A percentile compares a stretch with the other conserved stretches of the same genome.
These are phyloP conservation scores for Polietes domitor DNA, from an alignment of 2,888 invertebrate species.

Conservation along the genomic window DNA sequence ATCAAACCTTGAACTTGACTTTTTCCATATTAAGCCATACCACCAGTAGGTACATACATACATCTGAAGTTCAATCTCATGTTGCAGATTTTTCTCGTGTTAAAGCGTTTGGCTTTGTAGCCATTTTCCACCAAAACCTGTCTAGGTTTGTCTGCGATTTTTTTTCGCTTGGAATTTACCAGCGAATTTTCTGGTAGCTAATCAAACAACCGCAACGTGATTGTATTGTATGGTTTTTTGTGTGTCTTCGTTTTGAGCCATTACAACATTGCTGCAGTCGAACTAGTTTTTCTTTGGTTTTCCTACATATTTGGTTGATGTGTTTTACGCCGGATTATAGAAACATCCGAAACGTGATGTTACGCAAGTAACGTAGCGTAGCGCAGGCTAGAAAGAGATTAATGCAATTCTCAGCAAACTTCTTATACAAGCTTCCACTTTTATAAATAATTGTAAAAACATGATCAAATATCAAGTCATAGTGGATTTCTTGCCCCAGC, in stretches of 20 bases:
- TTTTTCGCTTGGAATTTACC: neutral
- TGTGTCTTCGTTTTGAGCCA: neutral
- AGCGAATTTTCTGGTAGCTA: constrained; percentile 18
- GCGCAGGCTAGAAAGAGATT: too few species aligned
- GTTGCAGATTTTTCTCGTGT: neutral
- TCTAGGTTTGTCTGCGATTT: neutral
- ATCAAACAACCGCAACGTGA: neutral
- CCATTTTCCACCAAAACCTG: neutral
- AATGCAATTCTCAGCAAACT: too few species aligned
- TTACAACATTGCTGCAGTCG: constrained; percentile 4
- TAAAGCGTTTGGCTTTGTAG: neutral
- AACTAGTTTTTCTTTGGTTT: constrained; percentile 17
- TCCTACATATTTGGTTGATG: neutral
- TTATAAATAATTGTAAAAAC: too few species aligned
- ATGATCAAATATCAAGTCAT: too few species aligned
- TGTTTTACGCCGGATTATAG: neutral
- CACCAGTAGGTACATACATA: neutral
- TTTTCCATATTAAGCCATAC: constrained; percentile 1
- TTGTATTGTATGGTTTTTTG: neutral
- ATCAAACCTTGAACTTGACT: constrained; percentile 64
- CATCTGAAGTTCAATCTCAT: neutral
- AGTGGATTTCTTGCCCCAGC: too few species aligned
- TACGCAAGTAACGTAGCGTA: neutral
- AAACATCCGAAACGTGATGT: neutral
- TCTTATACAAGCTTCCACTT: too few species aligned